These are phyloP conservation scores for Julus scandinavius DNA, from an alignment of 2,888 invertebrate species.

Conservation along the genomic window DNA sequence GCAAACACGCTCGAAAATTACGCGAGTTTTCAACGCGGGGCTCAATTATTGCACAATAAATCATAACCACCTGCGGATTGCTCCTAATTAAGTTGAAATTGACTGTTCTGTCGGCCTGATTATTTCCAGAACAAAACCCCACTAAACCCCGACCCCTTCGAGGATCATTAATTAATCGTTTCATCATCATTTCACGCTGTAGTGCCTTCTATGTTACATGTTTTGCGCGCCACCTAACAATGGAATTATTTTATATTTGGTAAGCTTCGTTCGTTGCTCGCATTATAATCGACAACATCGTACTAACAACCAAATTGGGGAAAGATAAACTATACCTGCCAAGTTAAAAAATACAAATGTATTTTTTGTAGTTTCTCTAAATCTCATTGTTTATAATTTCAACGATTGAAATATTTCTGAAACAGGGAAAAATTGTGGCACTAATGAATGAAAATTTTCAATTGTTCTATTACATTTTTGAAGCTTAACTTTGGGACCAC, in stretches of 20 bases:
- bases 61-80: slow-evolving; percentile 20
- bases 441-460: too few relatives aligned
- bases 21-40: background rate
- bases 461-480: too few relatives aligned
- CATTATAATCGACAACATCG: background rate
- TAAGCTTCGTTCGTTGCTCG: background rate
- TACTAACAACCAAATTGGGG: background rate
- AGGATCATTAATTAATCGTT: slow-evolving; percentile 12
- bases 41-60: background rate
- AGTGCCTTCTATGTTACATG: background rate
- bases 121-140: background rate
- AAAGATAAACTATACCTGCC: background rate
- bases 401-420: too few relatives aligned
- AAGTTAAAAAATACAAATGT: too few relatives aligned
- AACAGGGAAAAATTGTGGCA: too few relatives aligned
- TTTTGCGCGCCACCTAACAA: background rate
- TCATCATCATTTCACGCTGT: slow-evolving; percentile 19
- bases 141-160: background rate
- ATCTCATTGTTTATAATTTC: too few relatives aligned
- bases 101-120: background rate
- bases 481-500: too few relatives aligned
- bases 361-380: too few relatives aligned
- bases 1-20: background rate
- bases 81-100: background rate
- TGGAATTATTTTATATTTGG: background rate